A percentile compares a stretch with the other conserved stretches of the same genome.
phyloP scores from a whole-genome alignment of 2,113 vertebrate genomes.

The Boulengeromyrus knoepffleri region DNA sequence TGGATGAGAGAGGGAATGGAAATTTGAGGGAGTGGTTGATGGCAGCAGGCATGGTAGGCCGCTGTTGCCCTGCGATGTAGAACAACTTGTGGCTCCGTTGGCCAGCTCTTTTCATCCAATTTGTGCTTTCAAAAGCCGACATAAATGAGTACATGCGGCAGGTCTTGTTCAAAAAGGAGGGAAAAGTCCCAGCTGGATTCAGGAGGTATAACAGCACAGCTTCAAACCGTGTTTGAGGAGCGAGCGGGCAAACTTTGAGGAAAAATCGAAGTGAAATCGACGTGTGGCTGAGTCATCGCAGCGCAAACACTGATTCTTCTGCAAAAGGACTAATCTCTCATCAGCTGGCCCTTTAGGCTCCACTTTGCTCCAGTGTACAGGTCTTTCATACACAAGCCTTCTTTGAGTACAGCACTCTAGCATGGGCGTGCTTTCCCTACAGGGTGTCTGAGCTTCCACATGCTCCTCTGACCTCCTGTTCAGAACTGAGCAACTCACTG shows the following conservation, averaged over 20 bases:
- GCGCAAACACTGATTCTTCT: neutral
- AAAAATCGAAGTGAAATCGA: slow-evolving; percentile 12
- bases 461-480: neutral
- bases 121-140: neutral
- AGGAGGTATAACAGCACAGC: slow-evolving; percentile 10
- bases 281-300: slow-evolving; percentile 4
- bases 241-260: neutral
- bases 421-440: neutral
- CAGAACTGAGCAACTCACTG: neutral
- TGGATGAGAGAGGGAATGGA: neutral
- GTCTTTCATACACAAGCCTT: neutral
- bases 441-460: neutral
- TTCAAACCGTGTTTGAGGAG: neutral
- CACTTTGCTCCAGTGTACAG: neutral
- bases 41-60: neutral
- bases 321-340: neutral
- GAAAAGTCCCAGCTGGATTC: slow-evolving; percentile 11
- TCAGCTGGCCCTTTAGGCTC: neutral
- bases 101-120: slow-evolving; percentile 17
- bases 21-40: neutral
- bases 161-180: slow-evolving; percentile 2
- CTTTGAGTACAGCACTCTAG: neutral
- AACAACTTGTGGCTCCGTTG: slow-evolving; percentile 13
- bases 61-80: slow-evolving; percentile 4
- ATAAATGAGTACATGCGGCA: neutral